Percentiles rank a stretch among this genome's conserved stretches.
phyloP scores from a whole-genome alignment of 2,888 invertebrate species.

The Schrankia costaestrigalis region DNA sequence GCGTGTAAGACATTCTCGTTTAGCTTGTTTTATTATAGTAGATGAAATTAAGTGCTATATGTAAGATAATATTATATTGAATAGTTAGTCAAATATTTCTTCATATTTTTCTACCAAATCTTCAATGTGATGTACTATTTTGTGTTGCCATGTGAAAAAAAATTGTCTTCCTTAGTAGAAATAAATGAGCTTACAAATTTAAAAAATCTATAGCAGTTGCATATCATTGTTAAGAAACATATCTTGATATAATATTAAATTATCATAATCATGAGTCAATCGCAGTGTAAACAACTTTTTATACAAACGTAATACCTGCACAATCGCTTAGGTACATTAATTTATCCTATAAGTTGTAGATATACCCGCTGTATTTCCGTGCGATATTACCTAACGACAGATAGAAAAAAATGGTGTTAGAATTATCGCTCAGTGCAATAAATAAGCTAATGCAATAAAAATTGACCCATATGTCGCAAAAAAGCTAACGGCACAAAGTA shows the following conservation, averaged over 20 bases:
- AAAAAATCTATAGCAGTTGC: conserved; percentile 17
- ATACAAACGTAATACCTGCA: too few relatives aligned
- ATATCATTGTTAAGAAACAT: conserved; percentile 30
- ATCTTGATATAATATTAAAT: conserved; percentile 13
- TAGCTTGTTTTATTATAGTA: conserved; percentile 37
- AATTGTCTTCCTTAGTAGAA: conserved; percentile 21
- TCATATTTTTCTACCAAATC: conserved; percentile 70
- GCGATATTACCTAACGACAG: too few relatives aligned
- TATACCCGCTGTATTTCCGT: too few relatives aligned
- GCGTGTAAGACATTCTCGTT: conserved; percentile 32
- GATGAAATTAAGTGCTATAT: conserved; percentile 39
- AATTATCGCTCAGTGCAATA: too few relatives aligned
- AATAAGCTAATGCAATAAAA: too few relatives aligned
- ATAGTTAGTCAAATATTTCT: conserved; percentile 65
- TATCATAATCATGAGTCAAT: too few relatives aligned
- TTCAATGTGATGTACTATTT: conserved; percentile 56
- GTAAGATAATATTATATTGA: conserved; percentile 44
- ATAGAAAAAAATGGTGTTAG: too few relatives aligned
- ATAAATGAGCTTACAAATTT: conserved; percentile 16
- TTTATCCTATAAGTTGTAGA: too few relatives aligned
- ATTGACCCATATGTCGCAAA: too few relatives aligned
- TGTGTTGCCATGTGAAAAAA: conserved; percentile 21
- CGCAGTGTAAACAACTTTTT: too few relatives aligned
- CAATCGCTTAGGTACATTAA: too few relatives aligned
- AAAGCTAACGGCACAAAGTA: too few relatives aligned